Evolutionary conservation across 1,140 invertebrate genomes (phyloP).

Genomic region (Magallana angulata): DNA sequence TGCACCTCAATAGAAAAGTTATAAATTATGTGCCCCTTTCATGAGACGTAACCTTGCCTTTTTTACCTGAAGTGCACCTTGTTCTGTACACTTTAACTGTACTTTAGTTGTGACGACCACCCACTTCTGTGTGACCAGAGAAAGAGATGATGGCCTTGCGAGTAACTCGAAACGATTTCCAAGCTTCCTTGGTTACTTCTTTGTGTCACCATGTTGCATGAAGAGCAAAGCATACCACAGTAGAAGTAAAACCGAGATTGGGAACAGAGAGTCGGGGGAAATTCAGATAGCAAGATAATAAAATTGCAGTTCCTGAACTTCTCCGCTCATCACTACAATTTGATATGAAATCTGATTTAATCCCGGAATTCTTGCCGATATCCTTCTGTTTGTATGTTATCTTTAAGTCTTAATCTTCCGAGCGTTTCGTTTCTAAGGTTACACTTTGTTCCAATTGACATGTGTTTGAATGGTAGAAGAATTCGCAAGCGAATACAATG

Average conservation of each 20-base stretch:
- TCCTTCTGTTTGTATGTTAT: constrained; percentile 29
- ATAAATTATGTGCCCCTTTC: background rate
- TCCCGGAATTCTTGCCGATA: background rate
- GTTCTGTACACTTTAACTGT: background rate
- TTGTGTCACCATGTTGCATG: background rate
- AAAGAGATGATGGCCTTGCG: background rate
- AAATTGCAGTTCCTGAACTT: background rate
- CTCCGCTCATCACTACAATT: constrained; percentile 10
- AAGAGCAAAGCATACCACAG: background rate
- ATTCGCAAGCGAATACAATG: background rate
- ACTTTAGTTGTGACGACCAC: constrained; percentile 14
- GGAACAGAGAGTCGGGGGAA: no score
- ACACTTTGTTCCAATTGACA: constrained; percentile 6
- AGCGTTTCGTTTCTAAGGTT: constrained; percentile 26
- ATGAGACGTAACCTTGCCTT: background rate
- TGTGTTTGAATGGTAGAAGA: constrained; percentile 1
- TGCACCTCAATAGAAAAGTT: background rate
- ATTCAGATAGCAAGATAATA: background rate
- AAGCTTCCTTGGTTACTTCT: background rate
- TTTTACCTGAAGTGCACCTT: background rate
- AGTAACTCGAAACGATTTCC: background rate
- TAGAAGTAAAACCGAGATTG: no score
- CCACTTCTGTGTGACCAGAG: background rate
- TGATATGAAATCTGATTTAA: constrained; percentile 23
- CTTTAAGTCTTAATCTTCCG: constrained; percentile 21